Evolutionary conservation across 2,888 invertebrate genomes (phyloP), one percentile per base, ranked within the genome.

Genomic region (Calephelis perditalis): DNA sequence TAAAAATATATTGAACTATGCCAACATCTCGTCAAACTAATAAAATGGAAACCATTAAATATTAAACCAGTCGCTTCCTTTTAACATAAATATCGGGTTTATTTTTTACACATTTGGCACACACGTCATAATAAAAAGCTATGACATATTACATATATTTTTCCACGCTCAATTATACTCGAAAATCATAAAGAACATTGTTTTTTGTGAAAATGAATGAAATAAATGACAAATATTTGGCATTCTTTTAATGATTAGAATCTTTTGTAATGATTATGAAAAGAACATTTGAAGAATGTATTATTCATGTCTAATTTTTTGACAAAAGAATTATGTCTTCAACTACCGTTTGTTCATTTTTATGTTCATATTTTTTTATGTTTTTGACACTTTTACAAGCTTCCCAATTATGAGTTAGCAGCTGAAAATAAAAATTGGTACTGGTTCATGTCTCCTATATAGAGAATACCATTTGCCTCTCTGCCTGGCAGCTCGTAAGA

Each of bases 11-110:
- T 47, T 47, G 12, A 15, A 47, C 9, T 15, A 15, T 15, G 47
- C 47, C 47, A 26, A 15, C 9, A 12, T 49, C 49, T 49, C 49
- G 49, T 49, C 26, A 49, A 49, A 49, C 26, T 26, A 49, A 15
- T 49, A 49, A 49, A 47, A 49, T 49, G 49, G 15, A 49, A 49
- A 49, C 26, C 52, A 59, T 60, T 63, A 63, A 46, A 62, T 62
- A 65, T 67, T 68, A 65, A 62, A 59, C 54, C 36, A 43, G 62
- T 52, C 56, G 63, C 66, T 67, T 69, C 68, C 67, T 63, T 54
- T 63, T 61, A 63, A 56, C 60, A 60, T 64, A 58, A 63, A 65
- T 59, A 45, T 46, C 7, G 5, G 11, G 46, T 59, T 37, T 59
- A 46, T 59, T 59, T 52, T 52, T 26, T 10, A 15, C 26, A 35